Conservation (phyloP, 2,113 vertebrate species). For the Erpornis zantholeuca region DNA sequence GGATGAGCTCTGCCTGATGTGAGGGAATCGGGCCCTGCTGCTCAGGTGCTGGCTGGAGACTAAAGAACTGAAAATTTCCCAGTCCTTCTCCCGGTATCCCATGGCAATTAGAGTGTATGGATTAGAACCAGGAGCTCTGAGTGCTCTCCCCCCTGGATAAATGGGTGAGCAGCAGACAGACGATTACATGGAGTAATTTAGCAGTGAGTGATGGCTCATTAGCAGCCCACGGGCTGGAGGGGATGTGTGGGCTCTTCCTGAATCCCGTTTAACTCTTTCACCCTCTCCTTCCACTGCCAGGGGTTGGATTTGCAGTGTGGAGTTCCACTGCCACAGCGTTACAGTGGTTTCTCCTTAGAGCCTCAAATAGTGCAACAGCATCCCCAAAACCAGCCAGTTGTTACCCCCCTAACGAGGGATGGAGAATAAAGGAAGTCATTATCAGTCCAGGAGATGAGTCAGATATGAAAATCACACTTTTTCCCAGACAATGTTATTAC, state of each 20-base stretch:
- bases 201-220: slow-evolving; percentile 41
- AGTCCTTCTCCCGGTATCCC: not conserved
- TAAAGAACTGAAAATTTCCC: not conserved
- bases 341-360: not conserved
- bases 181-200: not conserved
- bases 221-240: slow-evolving; percentile 17
- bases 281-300: not conserved
- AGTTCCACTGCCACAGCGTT: not conserved
- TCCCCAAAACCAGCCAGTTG: not conserved
- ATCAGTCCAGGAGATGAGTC: slow-evolving; percentile 52
- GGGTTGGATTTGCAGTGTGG: not conserved
- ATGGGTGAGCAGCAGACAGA: not conserved
- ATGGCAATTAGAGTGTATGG: not conserved
- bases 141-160: not conserved
- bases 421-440: slow-evolving; percentile 15
- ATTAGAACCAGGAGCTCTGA: not conserved
- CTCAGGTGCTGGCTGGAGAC: not conserved
- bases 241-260: not conserved
- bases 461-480: slow-evolving; percentile 35
- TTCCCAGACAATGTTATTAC: slow-evolving; percentile 15
- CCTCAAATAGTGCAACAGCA: not conserved
- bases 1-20: accelerated
- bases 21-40: not conserved
- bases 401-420: not conserved
- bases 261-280: not conserved